Percentiles rank a stretch among this genome's conserved stretches.
phyloP scores from a whole-genome alignment of 2,888 invertebrate genomes.

The Ormia ochracea region DNA sequence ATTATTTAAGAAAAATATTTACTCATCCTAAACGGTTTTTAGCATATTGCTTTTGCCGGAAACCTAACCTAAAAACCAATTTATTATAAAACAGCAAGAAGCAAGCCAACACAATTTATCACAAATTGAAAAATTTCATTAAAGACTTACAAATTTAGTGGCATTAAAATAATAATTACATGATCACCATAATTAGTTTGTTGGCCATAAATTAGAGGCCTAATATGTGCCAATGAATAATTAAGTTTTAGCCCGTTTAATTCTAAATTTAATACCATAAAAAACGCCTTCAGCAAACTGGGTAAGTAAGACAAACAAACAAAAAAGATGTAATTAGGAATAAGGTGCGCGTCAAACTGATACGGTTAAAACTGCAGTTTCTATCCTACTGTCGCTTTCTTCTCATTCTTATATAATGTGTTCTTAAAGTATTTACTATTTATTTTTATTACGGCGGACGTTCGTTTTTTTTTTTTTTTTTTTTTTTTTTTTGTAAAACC shows the following conservation, averaged over 20 bases:
- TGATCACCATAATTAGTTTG: neutral
- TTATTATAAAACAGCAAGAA: slow-evolving; percentile 30
- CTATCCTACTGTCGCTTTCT: no score
- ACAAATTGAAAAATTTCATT: slow-evolving; percentile 29
- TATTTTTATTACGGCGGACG: no score
- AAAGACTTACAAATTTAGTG: slow-evolving; percentile 28
- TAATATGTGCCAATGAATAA: slow-evolving; percentile 17
- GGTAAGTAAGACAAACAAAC: no score
- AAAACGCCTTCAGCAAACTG: neutral
- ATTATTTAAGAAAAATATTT: slow-evolving; percentile 25
- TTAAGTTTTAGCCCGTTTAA: neutral
- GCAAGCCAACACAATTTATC: slow-evolving; percentile 20
- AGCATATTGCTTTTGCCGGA: slow-evolving; percentile 37
- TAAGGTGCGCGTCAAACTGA: neutral
- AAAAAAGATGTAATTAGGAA: no score
- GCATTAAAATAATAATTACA: neutral
- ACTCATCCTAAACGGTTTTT: slow-evolving; percentile 32
- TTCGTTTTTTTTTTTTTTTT: no score
- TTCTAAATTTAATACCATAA: neutral
- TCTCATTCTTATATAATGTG: neutral
- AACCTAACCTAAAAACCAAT: slow-evolving; percentile 55
- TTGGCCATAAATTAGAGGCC: neutral
- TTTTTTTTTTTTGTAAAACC: no score
- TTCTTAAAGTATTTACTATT: no score
- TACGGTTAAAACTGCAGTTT: no score